Evolutionary conservation across 2,888 invertebrate species (phyloP).

Genomic region (Pristionchus mayeri): DNA sequence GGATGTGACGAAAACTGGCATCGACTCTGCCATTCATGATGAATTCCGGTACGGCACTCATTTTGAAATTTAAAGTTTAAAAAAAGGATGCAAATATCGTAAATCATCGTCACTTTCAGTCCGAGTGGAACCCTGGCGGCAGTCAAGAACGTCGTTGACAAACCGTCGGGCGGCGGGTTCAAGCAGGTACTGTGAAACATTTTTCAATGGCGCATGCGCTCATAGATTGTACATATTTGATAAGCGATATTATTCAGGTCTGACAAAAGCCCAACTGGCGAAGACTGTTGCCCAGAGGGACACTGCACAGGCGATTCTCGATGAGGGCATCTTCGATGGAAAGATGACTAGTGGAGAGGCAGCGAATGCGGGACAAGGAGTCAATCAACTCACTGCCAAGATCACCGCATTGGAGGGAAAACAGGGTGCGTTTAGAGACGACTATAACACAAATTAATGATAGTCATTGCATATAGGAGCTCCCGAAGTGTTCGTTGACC

Average conservation of each 20-base stretch:
- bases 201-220: no score
- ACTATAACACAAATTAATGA: no score
- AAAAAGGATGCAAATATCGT: neutral
- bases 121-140: conserved; percentile 19
- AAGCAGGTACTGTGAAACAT: neutral
- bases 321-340: neutral
- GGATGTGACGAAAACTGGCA: conserved; percentile 32
- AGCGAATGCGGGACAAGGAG: neutral
- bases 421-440: no score
- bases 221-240: neutral
- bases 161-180: neutral
- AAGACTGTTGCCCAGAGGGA: neutral
- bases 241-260: neutral
- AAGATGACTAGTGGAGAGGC: neutral
- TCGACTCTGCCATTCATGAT: neutral
- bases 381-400: neutral
- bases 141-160: neutral
- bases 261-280: neutral
- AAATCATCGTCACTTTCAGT: neutral
- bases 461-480: no score
- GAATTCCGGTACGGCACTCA: neutral
- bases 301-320: neutral
- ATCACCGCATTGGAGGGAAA: neutral
- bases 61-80: neutral
- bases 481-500: no score